Percentiles rank a stretch among this genome's conserved stretches.
These are phyloP conservation scores for Muschampia plurimacula DNA, from an alignment of 2,888 invertebrate species.

Conservation along the genomic window DNA sequence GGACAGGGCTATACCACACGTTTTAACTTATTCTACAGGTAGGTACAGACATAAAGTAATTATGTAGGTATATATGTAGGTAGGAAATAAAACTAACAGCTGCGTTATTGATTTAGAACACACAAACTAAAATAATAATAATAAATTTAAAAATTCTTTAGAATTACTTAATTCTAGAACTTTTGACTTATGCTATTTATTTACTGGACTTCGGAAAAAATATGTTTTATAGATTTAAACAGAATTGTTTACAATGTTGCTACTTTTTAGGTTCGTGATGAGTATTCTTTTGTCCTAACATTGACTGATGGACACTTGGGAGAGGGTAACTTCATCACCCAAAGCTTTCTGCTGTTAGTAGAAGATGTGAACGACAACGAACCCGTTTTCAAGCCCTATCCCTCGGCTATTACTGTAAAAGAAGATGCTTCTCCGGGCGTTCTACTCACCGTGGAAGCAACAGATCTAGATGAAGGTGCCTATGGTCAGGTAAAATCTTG, in stretches of 20 bases:
- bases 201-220: too few relatives aligned
- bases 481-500: slow-evolving; percentile 90
- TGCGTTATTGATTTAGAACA: too few relatives aligned
- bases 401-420: slow-evolving; percentile 91
- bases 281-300: slow-evolving; percentile 95
- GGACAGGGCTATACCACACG: not conserved
- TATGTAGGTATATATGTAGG: too few relatives aligned
- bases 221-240: not conserved
- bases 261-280: slow-evolving; percentile 90
- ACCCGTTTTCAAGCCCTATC: slow-evolving; percentile 94
- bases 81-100: too few relatives aligned
- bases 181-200: too few relatives aligned
- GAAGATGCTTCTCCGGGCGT: slow-evolving; percentile 92
- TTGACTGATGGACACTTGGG: slow-evolving; percentile 95
- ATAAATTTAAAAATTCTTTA: too few relatives aligned
- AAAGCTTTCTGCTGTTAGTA: slow-evolving; percentile 94
- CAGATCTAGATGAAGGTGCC: slow-evolving; percentile 95
- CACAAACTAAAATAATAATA: too few relatives aligned
- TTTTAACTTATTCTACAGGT: too few relatives aligned
- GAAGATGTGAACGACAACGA: slow-evolving; percentile 97
- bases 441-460: slow-evolving; percentile 93
- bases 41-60: too few relatives aligned
- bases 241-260: not conserved
- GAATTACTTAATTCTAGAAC: too few relatives aligned
- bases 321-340: slow-evolving; percentile 95